Evolutionary conservation across 1,140 invertebrate species (phyloP), one percentile per base, ranked within the genome.

Genomic region (Melitaea cinxia): DNA sequence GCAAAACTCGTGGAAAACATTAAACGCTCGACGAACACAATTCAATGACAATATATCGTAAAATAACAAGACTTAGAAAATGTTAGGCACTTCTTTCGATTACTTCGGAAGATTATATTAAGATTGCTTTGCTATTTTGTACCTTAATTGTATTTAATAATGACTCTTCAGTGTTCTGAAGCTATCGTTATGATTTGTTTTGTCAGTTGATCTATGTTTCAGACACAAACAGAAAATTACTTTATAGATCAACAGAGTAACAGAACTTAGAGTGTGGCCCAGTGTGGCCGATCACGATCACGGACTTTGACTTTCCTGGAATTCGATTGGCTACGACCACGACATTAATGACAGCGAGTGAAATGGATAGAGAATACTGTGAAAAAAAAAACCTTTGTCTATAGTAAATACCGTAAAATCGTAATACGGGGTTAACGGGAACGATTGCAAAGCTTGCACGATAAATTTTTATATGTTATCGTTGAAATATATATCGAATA

Each of bases 1-100:
- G 77, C 88, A 85, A 76, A 66, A 74, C 67, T 63, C 72, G 78
- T 68, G 73, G 72, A 76, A 78, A 82, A 75, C 78, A 82, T 81
- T 80, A 73, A 78, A 77, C 80, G 80, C 78, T 78, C 55, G 59
- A 74, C 68, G 54, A 82, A 68, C 78, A 79, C 70, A 72, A 78
- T 72, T 73, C 68, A 74, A 75, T 73, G 65, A 59, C 52, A 62
- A 66, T 74, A 75, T 59, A 62, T 73, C 65, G 57, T 69, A 69
- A 57, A 79, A 80, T 73, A 80, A 80, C 73, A 82, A 84, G 79
- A 58, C 61, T 76, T n/a, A 9, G 59, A 74, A 82, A 79, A 76
- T 75, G 72, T 78, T 70, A 84, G 79, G 80, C 85, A 88, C 85
- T 88, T 83, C 60, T 74, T 89, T 88, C 80, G 79, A 80, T 78